Evolutionary conservation across 2,113 vertebrate genomes (phyloP).

Genomic region (Platysternon megacephalum): DNA sequence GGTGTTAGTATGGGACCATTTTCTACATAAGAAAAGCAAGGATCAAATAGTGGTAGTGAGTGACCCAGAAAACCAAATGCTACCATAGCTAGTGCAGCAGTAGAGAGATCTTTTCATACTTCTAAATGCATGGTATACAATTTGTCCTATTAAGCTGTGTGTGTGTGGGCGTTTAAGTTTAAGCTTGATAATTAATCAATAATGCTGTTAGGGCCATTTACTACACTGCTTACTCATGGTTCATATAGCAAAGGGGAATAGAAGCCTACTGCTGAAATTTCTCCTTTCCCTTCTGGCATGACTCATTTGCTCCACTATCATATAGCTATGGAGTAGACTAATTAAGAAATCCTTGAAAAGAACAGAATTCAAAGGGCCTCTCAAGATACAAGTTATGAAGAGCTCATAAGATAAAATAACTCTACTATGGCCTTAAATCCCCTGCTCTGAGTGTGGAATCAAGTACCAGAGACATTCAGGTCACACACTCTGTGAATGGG

Average conservation of each 20-base stretch:
- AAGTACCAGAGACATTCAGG: background rate
- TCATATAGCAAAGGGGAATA: background rate
- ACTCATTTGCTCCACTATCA: background rate
- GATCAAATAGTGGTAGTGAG: background rate
- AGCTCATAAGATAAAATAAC: background rate
- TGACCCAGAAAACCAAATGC: background rate
- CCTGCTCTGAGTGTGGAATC: accelerated
- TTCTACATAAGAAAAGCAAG: background rate
- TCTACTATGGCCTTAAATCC: background rate
- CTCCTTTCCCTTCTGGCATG: background rate
- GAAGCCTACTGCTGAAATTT: background rate
- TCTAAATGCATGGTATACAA: background rate
- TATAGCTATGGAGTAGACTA: background rate
- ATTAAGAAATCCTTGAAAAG: background rate
- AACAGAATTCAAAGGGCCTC: background rate
- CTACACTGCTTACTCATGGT: background rate
- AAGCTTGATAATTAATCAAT: background rate
- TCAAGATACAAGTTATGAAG: background rate
- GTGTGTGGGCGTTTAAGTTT: background rate
- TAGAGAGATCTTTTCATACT: background rate
- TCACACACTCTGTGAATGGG: accelerated
- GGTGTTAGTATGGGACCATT: background rate
- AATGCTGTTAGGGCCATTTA: background rate
- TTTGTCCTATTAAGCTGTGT: background rate
- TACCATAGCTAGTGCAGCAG: background rate